A percentile compares a stretch with the other conserved stretches of the same genome.
Conservation (phyloP, 2,888 invertebrate species). For the Perizoma affinitatum region DNA sequence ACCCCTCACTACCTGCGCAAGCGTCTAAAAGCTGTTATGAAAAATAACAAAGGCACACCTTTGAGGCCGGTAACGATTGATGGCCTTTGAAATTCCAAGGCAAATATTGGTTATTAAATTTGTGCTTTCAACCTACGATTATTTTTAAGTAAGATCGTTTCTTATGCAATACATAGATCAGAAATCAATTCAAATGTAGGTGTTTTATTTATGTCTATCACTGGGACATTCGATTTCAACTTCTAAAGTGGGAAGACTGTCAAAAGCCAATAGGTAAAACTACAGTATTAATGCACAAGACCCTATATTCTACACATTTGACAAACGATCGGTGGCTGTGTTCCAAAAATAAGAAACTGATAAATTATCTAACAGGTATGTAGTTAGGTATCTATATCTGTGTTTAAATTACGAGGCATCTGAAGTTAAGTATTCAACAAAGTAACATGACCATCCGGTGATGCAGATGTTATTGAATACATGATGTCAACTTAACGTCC, state of each 20-base stretch:
- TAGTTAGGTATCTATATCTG: not conserved
- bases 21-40: conserved; percentile 29
- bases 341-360: conserved; percentile 6
- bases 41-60: conserved; percentile 35
- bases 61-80: conserved; percentile 23
- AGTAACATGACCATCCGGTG: conserved; percentile 15
- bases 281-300: not conserved
- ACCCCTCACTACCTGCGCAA: conserved; percentile 31
- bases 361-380: not conserved
- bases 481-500: conserved; percentile 18
- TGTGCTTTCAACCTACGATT: not conserved
- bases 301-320: not conserved
- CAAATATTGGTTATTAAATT: conserved; percentile 26
- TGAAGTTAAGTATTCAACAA: conserved; percentile 12
- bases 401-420: conserved; percentile 1
- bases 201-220: no score
- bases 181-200: no score
- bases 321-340: conserved; percentile 1
- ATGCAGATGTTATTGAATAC: conserved; percentile 19
- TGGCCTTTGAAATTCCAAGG: conserved; percentile 22
- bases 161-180: no score
- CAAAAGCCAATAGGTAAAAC: not conserved
- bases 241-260: conserved; percentile 3
- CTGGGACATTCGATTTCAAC: no score
- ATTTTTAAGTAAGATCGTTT: not conserved